Conservation (phyloP, 2,888 invertebrate genomes). For the Netelia fuscicornis region DNA sequence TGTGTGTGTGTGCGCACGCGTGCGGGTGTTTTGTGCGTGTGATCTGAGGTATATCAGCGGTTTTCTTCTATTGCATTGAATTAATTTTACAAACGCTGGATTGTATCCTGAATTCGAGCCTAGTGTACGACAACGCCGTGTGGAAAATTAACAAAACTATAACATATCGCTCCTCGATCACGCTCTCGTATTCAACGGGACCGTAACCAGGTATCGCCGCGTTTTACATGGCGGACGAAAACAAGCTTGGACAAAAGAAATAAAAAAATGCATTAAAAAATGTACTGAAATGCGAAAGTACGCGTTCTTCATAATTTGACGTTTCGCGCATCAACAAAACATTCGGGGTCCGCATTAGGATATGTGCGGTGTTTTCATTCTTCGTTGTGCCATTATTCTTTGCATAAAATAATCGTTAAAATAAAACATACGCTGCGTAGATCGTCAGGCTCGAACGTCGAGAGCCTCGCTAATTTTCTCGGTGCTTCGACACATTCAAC, state of each 20-base stretch:
- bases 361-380: conserved; percentile 34
- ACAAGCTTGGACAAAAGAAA: conserved; percentile 18
- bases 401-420: conserved; percentile 46
- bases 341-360: conserved; percentile 11
- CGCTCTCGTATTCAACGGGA: conserved; percentile 9
- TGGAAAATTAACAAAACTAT: conserved; percentile 33
- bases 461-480: conserved; percentile 28
- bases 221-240: conserved; percentile 38
- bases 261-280: conserved; percentile 27
- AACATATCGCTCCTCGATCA: conserved; percentile 1
- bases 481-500: conserved; percentile 39
- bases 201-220: neutral
- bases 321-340: conserved; percentile 40
- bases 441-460: conserved; percentile 36
- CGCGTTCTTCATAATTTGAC: neutral
- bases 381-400: conserved; percentile 6
- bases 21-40: neutral
- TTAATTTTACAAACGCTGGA: conserved; percentile 48
- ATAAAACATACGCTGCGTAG: conserved; percentile 43
- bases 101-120: conserved; percentile 42
- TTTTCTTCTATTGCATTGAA: conserved; percentile 64
- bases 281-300: neutral
- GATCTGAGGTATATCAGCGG: conserved; percentile 74
- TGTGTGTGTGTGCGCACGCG: neutral
- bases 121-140: conserved; percentile 17